Evolutionary conservation across 2,797 vertebrate species (phyloP).

Genomic region (Cirrhinus mrigala): DNA sequence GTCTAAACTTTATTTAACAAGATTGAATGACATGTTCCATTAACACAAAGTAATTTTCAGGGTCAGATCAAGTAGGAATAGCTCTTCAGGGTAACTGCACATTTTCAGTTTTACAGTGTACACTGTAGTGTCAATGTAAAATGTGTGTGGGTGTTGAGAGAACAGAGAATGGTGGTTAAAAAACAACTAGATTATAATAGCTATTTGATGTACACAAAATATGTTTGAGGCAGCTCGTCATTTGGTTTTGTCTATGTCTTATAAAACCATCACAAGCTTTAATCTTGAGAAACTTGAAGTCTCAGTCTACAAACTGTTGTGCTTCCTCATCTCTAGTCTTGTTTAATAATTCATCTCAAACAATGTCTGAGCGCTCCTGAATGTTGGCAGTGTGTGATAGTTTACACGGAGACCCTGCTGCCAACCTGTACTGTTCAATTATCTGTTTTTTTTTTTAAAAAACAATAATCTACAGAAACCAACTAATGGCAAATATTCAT

Average conservation of each 20-base stretch:
- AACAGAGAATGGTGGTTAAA: background rate
- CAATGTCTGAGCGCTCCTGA: conserved; percentile 41
- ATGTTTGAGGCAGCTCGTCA: background rate
- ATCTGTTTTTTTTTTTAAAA: background rate
- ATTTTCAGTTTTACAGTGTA: background rate
- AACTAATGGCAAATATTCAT: conserved; percentile 16
- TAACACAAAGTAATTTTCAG: background rate
- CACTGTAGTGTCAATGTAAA: background rate
- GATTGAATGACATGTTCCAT: background rate
- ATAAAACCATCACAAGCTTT: background rate
- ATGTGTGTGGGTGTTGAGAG: background rate
- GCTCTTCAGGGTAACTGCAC: background rate
- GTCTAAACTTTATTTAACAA: background rate
- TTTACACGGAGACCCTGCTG: background rate
- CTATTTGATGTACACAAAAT: background rate
- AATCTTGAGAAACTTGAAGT: conserved; percentile 6
- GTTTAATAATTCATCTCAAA: conserved; percentile 49
- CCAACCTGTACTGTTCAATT: background rate
- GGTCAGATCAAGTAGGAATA: background rate
- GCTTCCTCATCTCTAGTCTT: conserved; percentile 13
- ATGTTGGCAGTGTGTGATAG: conserved; percentile 21
- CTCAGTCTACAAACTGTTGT: conserved; percentile 23
- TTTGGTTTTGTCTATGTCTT: conserved; percentile 1
- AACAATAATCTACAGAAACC: conserved; percentile 9
- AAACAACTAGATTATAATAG: conserved; percentile 14